phyloP scores from a whole-genome alignment of 2,113 vertebrate genomes.

The Pelmatolapia mariae region DNA sequence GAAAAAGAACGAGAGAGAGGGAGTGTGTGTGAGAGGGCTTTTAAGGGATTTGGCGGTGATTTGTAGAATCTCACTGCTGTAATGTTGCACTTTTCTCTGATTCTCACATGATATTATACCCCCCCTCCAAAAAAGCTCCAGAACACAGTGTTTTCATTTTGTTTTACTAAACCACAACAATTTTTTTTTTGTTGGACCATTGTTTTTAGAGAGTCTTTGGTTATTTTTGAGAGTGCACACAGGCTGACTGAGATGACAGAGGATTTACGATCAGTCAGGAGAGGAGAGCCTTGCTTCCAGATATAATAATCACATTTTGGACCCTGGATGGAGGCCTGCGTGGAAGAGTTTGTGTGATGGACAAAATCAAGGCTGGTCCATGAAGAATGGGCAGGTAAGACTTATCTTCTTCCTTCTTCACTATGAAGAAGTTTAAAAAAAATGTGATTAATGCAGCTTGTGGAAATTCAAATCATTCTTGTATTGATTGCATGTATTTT shows the following conservation, averaged over 20 bases:
- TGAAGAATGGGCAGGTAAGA: conserved; percentile 63
- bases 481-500: not conserved
- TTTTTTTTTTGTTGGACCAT: not conserved
- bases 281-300: conserved; percentile 28
- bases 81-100: conserved; percentile 55
- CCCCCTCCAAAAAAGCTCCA: not conserved
- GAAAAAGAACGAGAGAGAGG: conserved; percentile 16
- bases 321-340: conserved; percentile 32
- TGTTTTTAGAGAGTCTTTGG: not conserved
- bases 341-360: conserved; percentile 29
- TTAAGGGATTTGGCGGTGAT: conserved; percentile 79
- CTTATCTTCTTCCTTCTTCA: not conserved
- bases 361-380: conserved; percentile 22
- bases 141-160: conserved; percentile 27
- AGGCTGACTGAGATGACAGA: conserved; percentile 52
- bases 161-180: not conserved
- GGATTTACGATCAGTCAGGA: conserved; percentile 33
- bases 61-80: conserved; percentile 69
- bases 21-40: conserved; percentile 51
- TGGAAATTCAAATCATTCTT: not conserved
- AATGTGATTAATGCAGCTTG: not conserved
- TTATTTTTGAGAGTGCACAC: conserved; percentile 17
- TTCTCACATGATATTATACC: conserved; percentile 29
- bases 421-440: not conserved
- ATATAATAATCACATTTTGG: conserved; percentile 18